phyloP scores from a whole-genome alignment of 1,140 invertebrate genomes.

The Lordiphosa stackelbergi region DNA sequence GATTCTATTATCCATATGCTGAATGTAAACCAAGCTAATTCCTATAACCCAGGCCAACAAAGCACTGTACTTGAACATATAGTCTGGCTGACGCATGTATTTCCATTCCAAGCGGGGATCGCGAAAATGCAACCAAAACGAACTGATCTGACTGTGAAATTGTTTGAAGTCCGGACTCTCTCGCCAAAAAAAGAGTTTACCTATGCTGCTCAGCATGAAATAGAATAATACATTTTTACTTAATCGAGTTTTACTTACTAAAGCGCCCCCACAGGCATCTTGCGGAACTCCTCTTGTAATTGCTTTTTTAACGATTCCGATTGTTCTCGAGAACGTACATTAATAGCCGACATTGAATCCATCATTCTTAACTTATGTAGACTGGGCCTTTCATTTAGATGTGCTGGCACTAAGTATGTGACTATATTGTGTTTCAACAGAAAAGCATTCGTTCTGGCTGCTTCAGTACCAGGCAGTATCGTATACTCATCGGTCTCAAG shows the following conservation, averaged over 20 bases:
- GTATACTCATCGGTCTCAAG: conserved; percentile 78
- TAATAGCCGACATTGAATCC: conserved; percentile 40
- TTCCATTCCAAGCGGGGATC: conserved; percentile 50
- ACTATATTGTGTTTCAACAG: conserved; percentile 83
- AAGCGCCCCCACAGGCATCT: conserved; percentile 64
- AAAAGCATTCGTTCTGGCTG: conserved; percentile 81
- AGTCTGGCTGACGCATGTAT: conserved; percentile 61
- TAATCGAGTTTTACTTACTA: conserved; percentile 35
- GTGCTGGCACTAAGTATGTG: conserved; percentile 83
- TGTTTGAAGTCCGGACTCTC: not conserved
- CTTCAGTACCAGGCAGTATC: conserved; percentile 80
- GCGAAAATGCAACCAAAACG: conserved; percentile 41
- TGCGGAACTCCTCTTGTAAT: conserved; percentile 40
- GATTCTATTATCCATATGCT: not conserved
- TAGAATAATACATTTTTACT: no score
- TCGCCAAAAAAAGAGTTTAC: not conserved
- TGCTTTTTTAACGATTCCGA: not conserved
- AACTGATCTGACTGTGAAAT: conserved; percentile 18
- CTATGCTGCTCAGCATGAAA: conserved; percentile 6
- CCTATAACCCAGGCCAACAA: conserved; percentile 39
- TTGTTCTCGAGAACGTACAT: not conserved
- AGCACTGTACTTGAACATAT: conserved; percentile 59
- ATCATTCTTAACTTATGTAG: not conserved
- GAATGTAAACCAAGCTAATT: conserved; percentile 17
- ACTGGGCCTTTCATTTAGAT: conserved; percentile 51